Percentiles rank a stretch among this genome's conserved stretches.
Conservation (phyloP, 2,113 vertebrate species). For the Ancistrus triradiatus region DNA sequence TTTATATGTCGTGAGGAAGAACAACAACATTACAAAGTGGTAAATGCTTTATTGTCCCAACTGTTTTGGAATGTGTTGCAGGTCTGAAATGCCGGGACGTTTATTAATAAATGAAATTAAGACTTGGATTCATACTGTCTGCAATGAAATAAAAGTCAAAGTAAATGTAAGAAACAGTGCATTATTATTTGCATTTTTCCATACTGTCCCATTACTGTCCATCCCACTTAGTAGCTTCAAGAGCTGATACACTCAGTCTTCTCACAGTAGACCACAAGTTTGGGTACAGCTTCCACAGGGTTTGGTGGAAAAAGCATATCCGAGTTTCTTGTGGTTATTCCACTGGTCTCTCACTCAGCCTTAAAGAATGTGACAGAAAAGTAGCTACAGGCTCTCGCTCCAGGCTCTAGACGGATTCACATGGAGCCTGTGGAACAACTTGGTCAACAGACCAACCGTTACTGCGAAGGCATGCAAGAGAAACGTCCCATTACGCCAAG, state of each 20-base stretch:
- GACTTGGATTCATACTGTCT: too few species aligned
- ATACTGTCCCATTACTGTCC: too few species aligned
- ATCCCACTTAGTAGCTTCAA: too few species aligned
- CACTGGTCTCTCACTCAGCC: background rate
- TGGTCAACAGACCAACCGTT: constrained; percentile 52
- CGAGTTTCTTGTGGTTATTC: background rate
- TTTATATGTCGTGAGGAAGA: too few species aligned
- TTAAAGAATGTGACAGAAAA: constrained; percentile 6
- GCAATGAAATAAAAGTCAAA: too few species aligned
- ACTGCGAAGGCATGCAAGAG: constrained; percentile 26
- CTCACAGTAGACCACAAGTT: background rate
- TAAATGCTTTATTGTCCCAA: too few species aligned
- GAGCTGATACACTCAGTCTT: background rate
- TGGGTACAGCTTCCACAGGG: background rate
- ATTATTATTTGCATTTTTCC: too few species aligned
- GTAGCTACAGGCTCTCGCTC: constrained; percentile 42
- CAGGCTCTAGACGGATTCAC: constrained; percentile 1
- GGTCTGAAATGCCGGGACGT: too few species aligned
- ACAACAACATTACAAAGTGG: too few species aligned
- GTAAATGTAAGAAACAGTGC: too few species aligned
- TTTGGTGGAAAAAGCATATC: background rate
- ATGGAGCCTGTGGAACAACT: constrained; percentile 53
- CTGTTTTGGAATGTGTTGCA: too few species aligned
- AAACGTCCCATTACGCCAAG: constrained; percentile 64
- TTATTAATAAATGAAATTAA: too few species aligned